Conservation (phyloP, 1,140 invertebrate genomes). For the Geopemphigus sp. region DNA sequence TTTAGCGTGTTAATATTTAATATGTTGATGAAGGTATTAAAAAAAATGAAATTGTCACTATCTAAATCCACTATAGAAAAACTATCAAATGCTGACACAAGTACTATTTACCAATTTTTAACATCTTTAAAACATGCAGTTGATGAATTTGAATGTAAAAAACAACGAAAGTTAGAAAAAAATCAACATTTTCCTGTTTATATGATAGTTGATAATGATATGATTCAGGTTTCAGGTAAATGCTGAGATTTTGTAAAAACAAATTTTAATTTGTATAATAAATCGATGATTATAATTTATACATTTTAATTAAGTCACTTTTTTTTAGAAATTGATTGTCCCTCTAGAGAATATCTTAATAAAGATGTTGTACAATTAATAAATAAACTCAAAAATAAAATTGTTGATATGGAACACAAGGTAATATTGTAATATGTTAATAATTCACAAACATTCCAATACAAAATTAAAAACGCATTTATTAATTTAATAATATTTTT, state of each 20-base stretch:
- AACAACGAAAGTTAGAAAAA: conserved; percentile 16
- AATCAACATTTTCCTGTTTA: conserved; percentile 8
- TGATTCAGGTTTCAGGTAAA: conserved; percentile 34
- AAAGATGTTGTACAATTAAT: conserved; percentile 33
- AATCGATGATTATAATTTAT: neutral
- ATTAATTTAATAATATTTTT: no score
- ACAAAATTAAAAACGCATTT: no score
- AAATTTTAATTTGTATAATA: neutral
- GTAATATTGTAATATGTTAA: neutral
- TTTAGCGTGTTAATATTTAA: neutral
- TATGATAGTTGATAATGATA: conserved; percentile 10
- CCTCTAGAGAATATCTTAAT: neutral
- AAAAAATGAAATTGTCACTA: conserved; percentile 25
- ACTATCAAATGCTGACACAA: neutral
- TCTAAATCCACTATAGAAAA: conserved; percentile 8
- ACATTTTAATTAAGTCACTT: neutral
- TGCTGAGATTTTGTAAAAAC: neutral
- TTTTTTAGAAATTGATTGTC: neutral
- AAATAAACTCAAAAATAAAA: conserved; percentile 8
- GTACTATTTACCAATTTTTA: conserved; percentile 14
- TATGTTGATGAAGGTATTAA: neutral
- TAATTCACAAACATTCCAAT: no score
- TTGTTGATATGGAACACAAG: conserved; percentile 17
- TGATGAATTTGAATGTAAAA: conserved; percentile 3
- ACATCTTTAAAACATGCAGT: conserved; percentile 20